Evolutionary conservation across 2,797 vertebrate species (phyloP).

Genomic region (Apogon talboti): DNA sequence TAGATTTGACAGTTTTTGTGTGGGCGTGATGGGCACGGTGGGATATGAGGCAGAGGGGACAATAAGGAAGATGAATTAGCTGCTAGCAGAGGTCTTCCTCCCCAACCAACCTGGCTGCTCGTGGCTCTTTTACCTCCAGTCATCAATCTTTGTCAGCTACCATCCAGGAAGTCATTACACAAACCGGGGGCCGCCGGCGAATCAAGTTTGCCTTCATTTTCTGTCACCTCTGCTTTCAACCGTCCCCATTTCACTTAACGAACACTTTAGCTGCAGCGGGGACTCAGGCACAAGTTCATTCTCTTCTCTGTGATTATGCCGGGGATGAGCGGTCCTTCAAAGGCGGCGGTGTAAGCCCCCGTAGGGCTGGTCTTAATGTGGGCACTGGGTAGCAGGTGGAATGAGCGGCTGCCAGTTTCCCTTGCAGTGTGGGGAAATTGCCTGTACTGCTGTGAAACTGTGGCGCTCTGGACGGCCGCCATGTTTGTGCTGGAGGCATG

Average conservation of each 20-base stretch:
- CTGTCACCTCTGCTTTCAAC: constrained; percentile 38
- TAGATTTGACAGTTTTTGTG: constrained; percentile 72
- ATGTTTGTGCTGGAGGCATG: constrained; percentile 74
- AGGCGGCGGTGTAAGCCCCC: constrained; percentile 49
- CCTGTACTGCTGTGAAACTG: constrained; percentile 74
- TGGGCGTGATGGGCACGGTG: constrained; percentile 75
- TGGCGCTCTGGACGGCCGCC: constrained; percentile 75
- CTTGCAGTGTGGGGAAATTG: constrained; percentile 77
- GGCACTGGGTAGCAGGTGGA: constrained; percentile 83
- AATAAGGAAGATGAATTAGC: constrained; percentile 86
- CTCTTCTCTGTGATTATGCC: constrained; percentile 53
- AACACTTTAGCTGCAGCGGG: constrained; percentile 35
- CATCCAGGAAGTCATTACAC: constrained; percentile 80
- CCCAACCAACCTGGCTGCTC: constrained; percentile 70
- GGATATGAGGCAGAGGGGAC: constrained; percentile 66
- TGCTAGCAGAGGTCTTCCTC: constrained; percentile 73
- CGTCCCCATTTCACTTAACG: constrained; percentile 39
- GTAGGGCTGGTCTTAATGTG: constrained; percentile 61
- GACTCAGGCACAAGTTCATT: constrained; percentile 50
- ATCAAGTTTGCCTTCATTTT: constrained; percentile 57
- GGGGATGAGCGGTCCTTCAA: constrained; percentile 34
- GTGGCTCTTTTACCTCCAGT: constrained; percentile 72
- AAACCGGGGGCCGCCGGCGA: constrained; percentile 54
- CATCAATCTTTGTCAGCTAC: constrained; percentile 86
- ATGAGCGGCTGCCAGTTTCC: constrained; percentile 79